These are phyloP conservation scores for Phoenicopterus ruber DNA, from an alignment of 2,113 vertebrate genomes.

Conservation along the genomic window DNA sequence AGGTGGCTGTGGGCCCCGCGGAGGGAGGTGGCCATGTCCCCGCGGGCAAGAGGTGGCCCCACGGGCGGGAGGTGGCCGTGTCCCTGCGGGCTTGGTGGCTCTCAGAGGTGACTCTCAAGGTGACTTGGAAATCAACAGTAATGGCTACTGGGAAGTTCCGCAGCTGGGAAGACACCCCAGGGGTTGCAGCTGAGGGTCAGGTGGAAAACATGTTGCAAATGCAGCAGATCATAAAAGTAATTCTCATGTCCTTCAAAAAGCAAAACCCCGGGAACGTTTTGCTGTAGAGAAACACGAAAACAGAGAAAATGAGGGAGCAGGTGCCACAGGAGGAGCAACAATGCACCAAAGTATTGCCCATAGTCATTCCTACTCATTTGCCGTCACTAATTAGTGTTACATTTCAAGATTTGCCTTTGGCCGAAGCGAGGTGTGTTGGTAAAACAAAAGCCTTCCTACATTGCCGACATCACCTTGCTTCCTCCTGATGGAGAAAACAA, in stretches of 20 bases:
- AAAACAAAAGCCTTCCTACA: background rate
- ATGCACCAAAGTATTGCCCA: background rate
- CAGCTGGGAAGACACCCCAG: background rate
- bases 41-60: no score
- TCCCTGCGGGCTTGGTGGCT: background rate
- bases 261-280: background rate
- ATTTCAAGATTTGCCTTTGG: background rate
- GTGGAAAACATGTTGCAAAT: background rate
- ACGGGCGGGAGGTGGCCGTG: background rate
- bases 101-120: background rate
- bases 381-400: background rate
- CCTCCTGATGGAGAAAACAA: background rate
- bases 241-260: background rate
- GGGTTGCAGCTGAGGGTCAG: background rate
- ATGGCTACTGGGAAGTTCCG: background rate
- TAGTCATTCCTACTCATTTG: background rate
- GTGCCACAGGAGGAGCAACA: background rate
- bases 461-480: background rate
- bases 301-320: background rate
- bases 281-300: background rate
- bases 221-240: background rate
- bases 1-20: background rate
- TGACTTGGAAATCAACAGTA: background rate
- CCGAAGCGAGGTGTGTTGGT: background rate
- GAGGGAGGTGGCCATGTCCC: no score